Evolutionary conservation across 1,140 invertebrate genomes (phyloP).

Genomic region (Rhyzopertha dominica): DNA sequence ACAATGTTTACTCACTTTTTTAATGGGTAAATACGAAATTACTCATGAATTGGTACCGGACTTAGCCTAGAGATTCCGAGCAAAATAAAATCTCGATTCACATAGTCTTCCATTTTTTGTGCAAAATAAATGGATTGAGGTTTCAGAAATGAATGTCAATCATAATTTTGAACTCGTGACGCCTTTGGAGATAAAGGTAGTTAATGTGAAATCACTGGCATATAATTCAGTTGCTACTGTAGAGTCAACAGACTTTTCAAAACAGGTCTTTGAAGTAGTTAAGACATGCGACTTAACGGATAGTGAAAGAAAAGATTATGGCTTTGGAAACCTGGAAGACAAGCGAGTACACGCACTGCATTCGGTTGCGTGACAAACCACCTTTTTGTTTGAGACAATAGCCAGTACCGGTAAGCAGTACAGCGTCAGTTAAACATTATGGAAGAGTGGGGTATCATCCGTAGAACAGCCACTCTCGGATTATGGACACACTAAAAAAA

Average conservation of each 20-base stretch:
- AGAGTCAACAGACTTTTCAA: too few relatives aligned
- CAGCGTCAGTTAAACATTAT: conserved; percentile 1
- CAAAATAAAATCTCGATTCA: too few relatives aligned
- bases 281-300: background rate
- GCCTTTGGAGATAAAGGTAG: too few relatives aligned
- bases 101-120: conserved; percentile 4
- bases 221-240: too few relatives aligned
- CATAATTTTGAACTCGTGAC: too few relatives aligned
- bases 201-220: too few relatives aligned
- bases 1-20: conserved; percentile 1
- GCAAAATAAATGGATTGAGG: too few relatives aligned
- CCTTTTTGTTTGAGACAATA: conserved; percentile 7
- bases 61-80: background rate
- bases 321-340: background rate
- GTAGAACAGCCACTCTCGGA: background rate
- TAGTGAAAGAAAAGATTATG: background rate
- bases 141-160: too few relatives aligned
- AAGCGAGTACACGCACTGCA: conserved; percentile 2
- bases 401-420: background rate
- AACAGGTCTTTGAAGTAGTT: background rate
- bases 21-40: background rate
- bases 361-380: background rate
- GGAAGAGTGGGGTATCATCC: conserved; percentile 5
- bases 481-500: conserved; percentile 10
- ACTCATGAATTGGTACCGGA: background rate